Base-by-base conservation (phyloP, 2,113 vertebrate genomes). In the Nothoprocta perdicaria region DNA sequence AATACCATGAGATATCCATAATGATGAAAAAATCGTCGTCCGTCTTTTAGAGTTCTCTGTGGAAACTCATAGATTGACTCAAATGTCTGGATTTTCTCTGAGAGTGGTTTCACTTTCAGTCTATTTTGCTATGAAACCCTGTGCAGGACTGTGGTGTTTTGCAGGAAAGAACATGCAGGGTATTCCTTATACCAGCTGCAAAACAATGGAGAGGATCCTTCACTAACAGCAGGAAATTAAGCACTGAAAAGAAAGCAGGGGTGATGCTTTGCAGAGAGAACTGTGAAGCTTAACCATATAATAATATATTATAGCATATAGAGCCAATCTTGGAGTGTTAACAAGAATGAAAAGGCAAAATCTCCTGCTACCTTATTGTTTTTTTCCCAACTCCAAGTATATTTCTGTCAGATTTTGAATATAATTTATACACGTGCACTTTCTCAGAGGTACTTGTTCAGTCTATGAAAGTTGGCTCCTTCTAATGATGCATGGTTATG, bases 401-500 rank as follows among this genome's bases (percentile, higher is more conserved):
- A 50, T 77, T 81, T 85, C n/a, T 84, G 45, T 48, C 33, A 58
- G 3, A 7, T 85, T 75, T 52, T 13, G 19, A 38, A 21, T 65
- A 18, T 68, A 92, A 85, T 94, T 87, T 87, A 78, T 46, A 65
- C 33, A 45, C 82, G 78, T 94, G 52, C 29, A 73, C 3, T 68
- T 35, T 78, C 63, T 89, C 63, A 84, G 40, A 79, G 21, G 7
- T 58, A 31, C 24, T 86, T 82, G n/a, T 89, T 29, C 55, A 60
- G 27, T 40, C 17, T 12, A 41, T 12, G 48, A 57, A 95, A 82
- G 38, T 26, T 88, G 71, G 55, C 46, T 89, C 41, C 29, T 85
- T 80, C 68, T 81, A 53, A 91, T 92, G 76, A 94, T 92, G 66
- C 95, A 79, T 1, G 2, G 8, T 40, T 87, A 48, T 22, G 50